Conservation (phyloP, 2,888 invertebrate genomes). For the Lithophane ornitopus region DNA sequence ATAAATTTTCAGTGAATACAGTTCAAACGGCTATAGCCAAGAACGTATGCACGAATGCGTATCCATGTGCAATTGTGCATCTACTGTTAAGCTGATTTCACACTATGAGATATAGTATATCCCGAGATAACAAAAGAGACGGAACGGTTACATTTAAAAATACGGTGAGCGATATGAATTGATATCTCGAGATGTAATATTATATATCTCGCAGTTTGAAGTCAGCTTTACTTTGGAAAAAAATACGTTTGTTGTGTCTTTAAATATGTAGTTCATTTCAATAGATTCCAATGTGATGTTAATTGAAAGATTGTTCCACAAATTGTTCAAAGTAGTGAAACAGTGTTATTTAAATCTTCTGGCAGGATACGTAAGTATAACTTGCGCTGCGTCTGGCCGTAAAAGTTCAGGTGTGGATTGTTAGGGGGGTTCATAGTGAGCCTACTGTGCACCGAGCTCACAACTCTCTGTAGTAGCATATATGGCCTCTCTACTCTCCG, state of each 20-base stretch:
- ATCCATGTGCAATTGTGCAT: neutral
- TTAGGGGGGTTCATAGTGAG: neutral
- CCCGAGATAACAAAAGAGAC: no score
- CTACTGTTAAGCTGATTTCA: neutral
- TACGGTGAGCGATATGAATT: no score
- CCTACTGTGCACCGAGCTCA: neutral
- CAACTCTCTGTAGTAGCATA: neutral
- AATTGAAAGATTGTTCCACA: neutral
- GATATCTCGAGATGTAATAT: no score
- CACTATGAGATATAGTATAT: no score
- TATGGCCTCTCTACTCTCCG: neutral
- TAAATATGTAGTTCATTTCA: neutral
- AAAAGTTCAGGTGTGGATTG: neutral
- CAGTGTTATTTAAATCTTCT: neutral
- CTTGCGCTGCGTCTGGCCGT: neutral
- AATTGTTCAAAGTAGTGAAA: no score
- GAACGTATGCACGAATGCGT: neutral
- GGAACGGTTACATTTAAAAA: no score
- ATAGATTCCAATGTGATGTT: neutral
- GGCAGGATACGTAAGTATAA: neutral
- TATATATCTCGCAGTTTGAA: no score
- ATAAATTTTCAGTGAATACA: neutral
- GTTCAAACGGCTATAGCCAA: neutral
- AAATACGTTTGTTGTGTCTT: neutral
- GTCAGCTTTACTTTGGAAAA: no score